Evolutionary conservation across 2,113 vertebrate species (phyloP).

Genomic region (Artemisiospiza belli): DNA sequence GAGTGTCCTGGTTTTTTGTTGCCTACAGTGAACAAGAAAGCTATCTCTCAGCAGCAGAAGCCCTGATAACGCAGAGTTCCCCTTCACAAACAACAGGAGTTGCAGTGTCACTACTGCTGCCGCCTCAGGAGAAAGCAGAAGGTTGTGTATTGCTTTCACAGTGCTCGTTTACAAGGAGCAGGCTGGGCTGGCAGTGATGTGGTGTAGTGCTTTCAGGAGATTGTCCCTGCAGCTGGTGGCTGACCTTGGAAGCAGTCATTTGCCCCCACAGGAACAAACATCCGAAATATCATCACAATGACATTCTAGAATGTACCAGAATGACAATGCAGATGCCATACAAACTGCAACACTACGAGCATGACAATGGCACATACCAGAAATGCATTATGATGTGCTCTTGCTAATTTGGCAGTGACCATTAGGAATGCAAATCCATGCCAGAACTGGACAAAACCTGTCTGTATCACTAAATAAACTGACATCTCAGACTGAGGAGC

Average conservation of each 20-base stretch:
- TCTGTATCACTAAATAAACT: background rate
- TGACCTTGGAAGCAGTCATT: background rate
- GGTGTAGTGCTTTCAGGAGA: background rate
- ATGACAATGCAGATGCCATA: slow-evolving; percentile 9
- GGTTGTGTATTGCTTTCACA: background rate
- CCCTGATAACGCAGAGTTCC: background rate
- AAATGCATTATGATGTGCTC: background rate
- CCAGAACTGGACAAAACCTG: background rate
- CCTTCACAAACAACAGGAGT: background rate
- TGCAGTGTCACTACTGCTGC: background rate
- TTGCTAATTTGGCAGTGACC: background rate
- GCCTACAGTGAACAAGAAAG: background rate
- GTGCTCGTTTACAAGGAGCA: background rate
- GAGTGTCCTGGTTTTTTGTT: background rate
- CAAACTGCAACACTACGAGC: background rate
- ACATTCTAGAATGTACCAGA: background rate
- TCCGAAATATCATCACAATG: background rate
- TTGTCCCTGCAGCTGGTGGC: background rate
- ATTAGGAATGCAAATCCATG: background rate
- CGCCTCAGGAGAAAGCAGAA: background rate
- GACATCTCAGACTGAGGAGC: background rate
- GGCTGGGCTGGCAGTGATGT: background rate
- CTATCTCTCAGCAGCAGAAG: background rate
- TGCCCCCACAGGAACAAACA: background rate
- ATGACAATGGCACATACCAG: background rate